These are phyloP conservation scores for Tetragnatha montana DNA, from an alignment of 2,888 invertebrate genomes.

Conservation along the genomic window DNA sequence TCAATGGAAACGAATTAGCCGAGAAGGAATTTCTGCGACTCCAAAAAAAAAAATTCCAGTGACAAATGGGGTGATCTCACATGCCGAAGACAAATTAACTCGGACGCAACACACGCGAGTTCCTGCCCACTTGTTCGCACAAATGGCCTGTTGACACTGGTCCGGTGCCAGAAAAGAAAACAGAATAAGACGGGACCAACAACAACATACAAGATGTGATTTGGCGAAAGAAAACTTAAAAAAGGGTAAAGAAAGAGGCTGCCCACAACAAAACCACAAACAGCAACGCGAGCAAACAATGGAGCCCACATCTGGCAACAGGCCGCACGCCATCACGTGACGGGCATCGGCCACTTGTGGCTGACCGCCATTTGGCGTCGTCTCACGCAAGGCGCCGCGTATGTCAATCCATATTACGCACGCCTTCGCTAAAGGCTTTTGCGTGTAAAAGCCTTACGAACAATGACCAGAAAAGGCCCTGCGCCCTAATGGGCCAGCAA, in stretches of 20 bases:
- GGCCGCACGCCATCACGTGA: constrained; percentile 64
- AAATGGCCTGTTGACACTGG: constrained; percentile 37
- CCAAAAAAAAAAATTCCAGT: not conserved
- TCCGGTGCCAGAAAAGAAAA: not conserved
- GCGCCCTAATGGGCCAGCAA: constrained; percentile 22
- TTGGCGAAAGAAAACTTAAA: constrained; percentile 13
- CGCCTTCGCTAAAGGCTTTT: constrained; percentile 62
- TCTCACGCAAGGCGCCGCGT: constrained; percentile 47
- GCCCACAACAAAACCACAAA: constrained; percentile 28
- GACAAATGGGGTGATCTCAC: not conserved
- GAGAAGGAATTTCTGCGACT: not conserved
- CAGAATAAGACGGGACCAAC: not conserved
- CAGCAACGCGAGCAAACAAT: constrained; percentile 50
- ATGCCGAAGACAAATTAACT: not conserved
- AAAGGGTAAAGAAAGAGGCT: constrained; percentile 10
- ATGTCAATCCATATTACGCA: constrained; percentile 43
- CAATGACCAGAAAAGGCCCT: too few relatives aligned
- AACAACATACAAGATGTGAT: constrained; percentile 41
- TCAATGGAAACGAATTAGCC: not conserved
- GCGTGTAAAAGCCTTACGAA: constrained; percentile 31
- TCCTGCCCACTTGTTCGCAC: constrained; percentile 34
- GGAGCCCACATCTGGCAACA: constrained; percentile 61
- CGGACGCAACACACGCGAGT: constrained; percentile 19
- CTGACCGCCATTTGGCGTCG: constrained; percentile 44
- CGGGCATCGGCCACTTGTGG: constrained; percentile 55